Conservation (phyloP, 2,888 invertebrate species). For the Macrophya annulata region DNA sequence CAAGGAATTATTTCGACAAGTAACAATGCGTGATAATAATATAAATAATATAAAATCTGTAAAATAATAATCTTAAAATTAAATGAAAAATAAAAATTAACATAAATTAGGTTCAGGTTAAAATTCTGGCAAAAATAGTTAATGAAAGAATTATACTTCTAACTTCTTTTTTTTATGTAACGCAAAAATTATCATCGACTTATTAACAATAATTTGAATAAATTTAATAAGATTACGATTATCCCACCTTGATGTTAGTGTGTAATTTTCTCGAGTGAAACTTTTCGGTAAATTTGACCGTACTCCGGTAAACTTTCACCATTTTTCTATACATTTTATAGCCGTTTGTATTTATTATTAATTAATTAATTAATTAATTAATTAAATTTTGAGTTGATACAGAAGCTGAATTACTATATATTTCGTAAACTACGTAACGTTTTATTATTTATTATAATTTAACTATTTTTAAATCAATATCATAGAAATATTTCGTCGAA, state of each 20-base stretch:
- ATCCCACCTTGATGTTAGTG: constrained; percentile 67
- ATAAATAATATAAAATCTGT: background rate
- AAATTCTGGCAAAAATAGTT: too few relatives aligned
- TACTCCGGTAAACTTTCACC: constrained; percentile 59
- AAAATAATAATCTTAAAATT: background rate
- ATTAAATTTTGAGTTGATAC: too few relatives aligned
- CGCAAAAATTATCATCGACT: background rate
- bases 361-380: background rate
- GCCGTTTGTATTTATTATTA: background rate
- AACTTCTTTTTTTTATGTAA: background rate
- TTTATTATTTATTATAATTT: background rate
- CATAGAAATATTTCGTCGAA: background rate
- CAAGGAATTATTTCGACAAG: background rate
- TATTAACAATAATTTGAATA: background rate
- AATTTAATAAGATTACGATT: background rate
- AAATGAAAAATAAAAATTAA: too few relatives aligned
- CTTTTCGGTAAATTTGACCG: constrained; percentile 40
- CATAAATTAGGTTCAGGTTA: too few relatives aligned
- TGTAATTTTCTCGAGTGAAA: constrained; percentile 66
- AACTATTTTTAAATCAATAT: background rate
- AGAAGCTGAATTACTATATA: background rate
- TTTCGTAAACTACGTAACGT: background rate
- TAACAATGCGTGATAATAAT: background rate
- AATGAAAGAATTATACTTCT: too few relatives aligned
- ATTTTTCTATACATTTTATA: constrained; percentile 65